Evolutionary conservation across 2,113 vertebrate species (phyloP), one percentile per base, ranked within the genome.

Genomic region (Ciconia stormi): DNA sequence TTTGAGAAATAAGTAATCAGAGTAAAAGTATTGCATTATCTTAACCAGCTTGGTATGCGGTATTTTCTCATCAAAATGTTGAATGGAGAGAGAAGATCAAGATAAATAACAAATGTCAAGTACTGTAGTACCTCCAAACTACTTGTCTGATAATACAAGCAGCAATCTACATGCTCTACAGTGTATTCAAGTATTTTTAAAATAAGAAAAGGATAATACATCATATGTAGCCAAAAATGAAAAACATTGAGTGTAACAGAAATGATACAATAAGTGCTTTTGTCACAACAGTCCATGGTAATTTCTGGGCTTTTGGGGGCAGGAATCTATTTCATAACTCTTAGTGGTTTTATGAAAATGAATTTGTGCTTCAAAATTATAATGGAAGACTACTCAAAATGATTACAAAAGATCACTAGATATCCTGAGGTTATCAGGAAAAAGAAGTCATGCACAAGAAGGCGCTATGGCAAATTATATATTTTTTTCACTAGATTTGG

Each of bases 161-260:
- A 66, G 36, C 6, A 62, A 50, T 30, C 32, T 63, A 22, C 29
- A 14, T 34, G 52, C 20, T 49, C 5, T 69, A 49, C 11, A 36
- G 2, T 15, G 18, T 65, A 63, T 38, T 79, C 7, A 32, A 67
- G 6, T 63, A 16, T 34, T 53, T 52, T 73, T 70, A 2, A 44
- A 89, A 71, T 12, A 50, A 29, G 11, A 34, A 55, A 55, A 38
- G 2, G 0, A 3, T 52, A 13, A 21, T 42, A 10, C 27, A 20
- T 22, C 11, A 42, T 40, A 32, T 5, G 4, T 30, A 56, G 10
- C 2, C 16, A 66, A 52, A 79, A 63, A 36, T 30, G 2, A 59
- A 49, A 53, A 63, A 23, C 9, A 40, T 32, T 1, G 0, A 16
- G 2, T 17, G 11, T 17, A 77, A 22, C 3, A 53, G 16, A 76